A percentile compares a stretch with the other conserved stretches of the same genome.
These are phyloP conservation scores for Archivesica marissinica DNA, from an alignment of 1,140 invertebrate genomes.

Conservation along the genomic window DNA sequence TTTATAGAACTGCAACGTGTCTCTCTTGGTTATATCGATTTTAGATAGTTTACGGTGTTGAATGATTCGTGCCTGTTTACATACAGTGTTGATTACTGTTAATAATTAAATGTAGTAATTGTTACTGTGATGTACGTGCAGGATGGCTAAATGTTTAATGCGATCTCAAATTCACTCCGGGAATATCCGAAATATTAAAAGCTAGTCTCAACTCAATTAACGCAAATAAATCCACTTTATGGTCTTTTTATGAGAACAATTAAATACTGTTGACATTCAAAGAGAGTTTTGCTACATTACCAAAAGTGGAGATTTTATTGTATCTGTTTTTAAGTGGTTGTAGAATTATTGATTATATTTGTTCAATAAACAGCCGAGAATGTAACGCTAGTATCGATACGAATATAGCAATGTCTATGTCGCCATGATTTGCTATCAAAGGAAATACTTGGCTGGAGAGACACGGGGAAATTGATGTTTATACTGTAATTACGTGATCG, in stretches of 20 bases:
- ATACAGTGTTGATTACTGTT: too few relatives aligned
- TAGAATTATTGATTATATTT: constrained; percentile 52
- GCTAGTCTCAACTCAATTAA: constrained; percentile 16
- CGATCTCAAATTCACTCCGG: not conserved
- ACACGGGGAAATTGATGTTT: constrained; percentile 19
- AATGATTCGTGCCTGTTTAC: too few relatives aligned
- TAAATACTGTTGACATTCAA: constrained; percentile 7
- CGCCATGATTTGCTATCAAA: constrained; percentile 27
- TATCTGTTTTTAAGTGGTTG: constrained; percentile 24
- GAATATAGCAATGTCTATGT: constrained; percentile 8
- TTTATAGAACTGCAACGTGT: too few relatives aligned
- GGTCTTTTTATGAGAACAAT: constrained; percentile 24
- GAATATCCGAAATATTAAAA: not conserved
- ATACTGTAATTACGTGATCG: constrained; percentile 9
- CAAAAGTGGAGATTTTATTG: constrained; percentile 25
- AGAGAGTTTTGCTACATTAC: constrained; percentile 2
- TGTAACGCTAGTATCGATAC: not conserved
- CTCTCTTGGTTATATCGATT: too few relatives aligned
- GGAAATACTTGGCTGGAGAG: not conserved
- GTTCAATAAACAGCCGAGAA: constrained; percentile 30
- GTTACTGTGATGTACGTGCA: too few relatives aligned
- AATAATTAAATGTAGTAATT: too few relatives aligned
- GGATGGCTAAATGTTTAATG: too few relatives aligned
- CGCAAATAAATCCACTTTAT: constrained; percentile 16
- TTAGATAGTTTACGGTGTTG: too few relatives aligned